phyloP scores from a whole-genome alignment of 1,140 invertebrate species.

The Philopotamus ludificatus region DNA sequence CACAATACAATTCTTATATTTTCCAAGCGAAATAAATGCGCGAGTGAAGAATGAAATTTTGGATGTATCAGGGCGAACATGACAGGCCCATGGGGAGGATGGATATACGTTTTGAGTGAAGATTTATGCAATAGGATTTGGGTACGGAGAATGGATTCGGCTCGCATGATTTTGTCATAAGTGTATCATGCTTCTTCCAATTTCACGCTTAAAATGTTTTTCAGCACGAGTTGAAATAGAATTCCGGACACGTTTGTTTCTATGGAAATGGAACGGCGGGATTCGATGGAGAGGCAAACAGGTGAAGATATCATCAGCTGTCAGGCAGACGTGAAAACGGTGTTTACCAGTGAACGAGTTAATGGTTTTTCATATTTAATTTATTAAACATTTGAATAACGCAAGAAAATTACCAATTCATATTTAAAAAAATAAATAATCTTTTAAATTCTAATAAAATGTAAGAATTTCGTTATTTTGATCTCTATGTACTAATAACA shows the following conservation, averaged over 20 bases:
- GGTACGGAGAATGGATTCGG: conserved; percentile 18
- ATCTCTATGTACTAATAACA: no score
- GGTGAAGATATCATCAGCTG: no score
- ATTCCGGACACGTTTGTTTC: conserved; percentile 24
- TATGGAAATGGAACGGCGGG: not conserved
- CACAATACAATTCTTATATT: not conserved
- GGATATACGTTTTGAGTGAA: not conserved
- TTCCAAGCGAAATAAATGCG: not conserved
- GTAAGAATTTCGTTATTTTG: no score
- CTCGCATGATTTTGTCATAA: conserved; percentile 27
- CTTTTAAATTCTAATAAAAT: no score
- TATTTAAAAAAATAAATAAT: no score
- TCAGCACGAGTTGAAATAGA: conserved; percentile 3
- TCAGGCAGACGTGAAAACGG: no score
- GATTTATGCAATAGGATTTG: conserved; percentile 19
- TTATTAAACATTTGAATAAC: no score
- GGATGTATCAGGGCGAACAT: conserved; percentile 11
- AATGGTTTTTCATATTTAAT: no score
- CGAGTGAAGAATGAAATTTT: no score
- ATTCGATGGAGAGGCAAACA: no score
- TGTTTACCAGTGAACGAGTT: no score
- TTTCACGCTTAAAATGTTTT: conserved; percentile 26
- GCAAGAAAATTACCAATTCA: no score
- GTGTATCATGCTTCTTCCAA: conserved; percentile 21
- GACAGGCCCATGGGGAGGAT: conserved; percentile 5